Evolutionary conservation across 2,888 invertebrate genomes (phyloP), one percentile per base, ranked within the genome.

Genomic region (Ormyrus rosae): DNA sequence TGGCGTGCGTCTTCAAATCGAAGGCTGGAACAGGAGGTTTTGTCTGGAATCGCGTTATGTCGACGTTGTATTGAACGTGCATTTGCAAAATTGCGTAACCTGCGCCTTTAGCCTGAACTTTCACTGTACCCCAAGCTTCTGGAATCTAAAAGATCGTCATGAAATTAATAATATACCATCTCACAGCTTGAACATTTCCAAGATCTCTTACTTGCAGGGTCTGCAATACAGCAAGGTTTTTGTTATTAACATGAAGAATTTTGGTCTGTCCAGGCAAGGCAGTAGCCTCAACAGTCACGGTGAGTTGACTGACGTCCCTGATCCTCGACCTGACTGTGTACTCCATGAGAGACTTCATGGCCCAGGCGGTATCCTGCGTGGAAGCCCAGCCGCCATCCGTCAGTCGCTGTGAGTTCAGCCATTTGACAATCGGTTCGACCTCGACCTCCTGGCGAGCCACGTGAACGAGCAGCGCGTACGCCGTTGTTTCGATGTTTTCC

Each of bases 1-100:
- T 92, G 58, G 96, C 96, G 84, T 93, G 93, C 2, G 96, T 94
- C 68, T 92, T 91, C 78, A 99, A 92, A 82, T 94, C 94, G 91
- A 98, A 99, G n/a, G 97, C 94, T 63, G 91, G 92, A 48, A 94
- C 92, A 0, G 98, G 97, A 58, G 98, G 98, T 85, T 93, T 92
- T 0, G 97, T 97, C 91, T 97, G 96, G 93, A 96, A 97, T 89
- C 94, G 94, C 73, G 93, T 93, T 85, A 95, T 94, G 90, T 97
- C 97, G 71, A 98, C 97, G 91, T 97, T 97, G 92, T 97, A 98
- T 89, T 96, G 96, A 48, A 97, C 96, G 55, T 96, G 95, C 95
- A 98, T 95, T 92, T 98, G 98, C 84, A 98, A 93, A 86, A 98
- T 95, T 5, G 98, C 98, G 91, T 96, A 96, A n/a, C 98, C 98